Evolutionary conservation across 2,797 vertebrate genomes (phyloP).

Genomic region (Pogonophryne albipinna): DNA sequence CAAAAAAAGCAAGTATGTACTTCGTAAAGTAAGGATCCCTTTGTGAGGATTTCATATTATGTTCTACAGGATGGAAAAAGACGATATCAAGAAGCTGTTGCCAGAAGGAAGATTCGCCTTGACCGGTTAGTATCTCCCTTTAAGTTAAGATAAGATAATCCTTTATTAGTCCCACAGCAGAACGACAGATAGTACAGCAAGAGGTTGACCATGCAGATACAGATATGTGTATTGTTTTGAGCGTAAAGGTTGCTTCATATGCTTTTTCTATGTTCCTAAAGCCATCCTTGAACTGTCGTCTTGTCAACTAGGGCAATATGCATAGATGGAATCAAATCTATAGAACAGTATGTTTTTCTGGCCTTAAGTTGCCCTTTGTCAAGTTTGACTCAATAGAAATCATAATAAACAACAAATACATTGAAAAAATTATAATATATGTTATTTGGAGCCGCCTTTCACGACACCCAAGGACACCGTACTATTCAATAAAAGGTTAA

Average conservation of each 20-base stretch:
- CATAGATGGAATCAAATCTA: no score
- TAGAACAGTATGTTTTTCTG: no score
- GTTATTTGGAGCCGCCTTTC: no score
- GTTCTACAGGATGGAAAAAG: conserved; percentile 91
- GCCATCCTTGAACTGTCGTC: not conserved
- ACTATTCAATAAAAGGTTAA: no score
- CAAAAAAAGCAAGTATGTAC: not conserved
- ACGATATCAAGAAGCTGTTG: conserved; percentile 93
- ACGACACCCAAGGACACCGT: no score
- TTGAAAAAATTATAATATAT: no score
- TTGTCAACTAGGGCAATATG: not conserved
- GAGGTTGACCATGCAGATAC: not conserved
- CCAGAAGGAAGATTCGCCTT: conserved; percentile 94
- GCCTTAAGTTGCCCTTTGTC: not conserved
- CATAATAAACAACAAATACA: not conserved
- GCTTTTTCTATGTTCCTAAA: not conserved
- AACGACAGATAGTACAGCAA: no score
- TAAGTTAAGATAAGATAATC: no score
- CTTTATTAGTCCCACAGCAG: no score
- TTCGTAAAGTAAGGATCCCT: not conserved
- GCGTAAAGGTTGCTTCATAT: not conserved
- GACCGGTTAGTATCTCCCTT: conserved; percentile 86
- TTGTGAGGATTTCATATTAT: not conserved
- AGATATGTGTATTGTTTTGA: not conserved
- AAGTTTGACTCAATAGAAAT: no score